Base-by-base conservation (phyloP, 2,888 invertebrate species). In the Zaprionus obscuricornis region DNA sequence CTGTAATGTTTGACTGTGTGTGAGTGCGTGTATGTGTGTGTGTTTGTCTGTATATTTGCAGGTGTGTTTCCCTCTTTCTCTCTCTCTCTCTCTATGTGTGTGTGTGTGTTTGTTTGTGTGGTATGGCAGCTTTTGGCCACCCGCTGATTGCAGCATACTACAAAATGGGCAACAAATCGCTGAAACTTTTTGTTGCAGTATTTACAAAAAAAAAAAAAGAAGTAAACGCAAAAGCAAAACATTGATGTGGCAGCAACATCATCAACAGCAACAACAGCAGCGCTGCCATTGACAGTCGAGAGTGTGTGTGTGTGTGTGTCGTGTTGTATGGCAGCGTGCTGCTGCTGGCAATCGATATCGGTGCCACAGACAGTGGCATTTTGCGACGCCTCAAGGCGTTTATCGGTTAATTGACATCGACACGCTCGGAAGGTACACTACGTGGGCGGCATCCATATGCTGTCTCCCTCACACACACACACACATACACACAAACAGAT, bases 401-500 rank as follows among this genome's bases (percentile, higher is more conserved):
- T 65, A 62, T 56, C 67, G 40, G 50, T 51, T 76, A 77, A 79
- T 77, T 79, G 67, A 58, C 69, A 69, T 49, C 46, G 34, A 69
- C 37, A 55, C 64, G 46, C 18, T 34, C 13, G 51, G 6, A 24
- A 31, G 62, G 33, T 29, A 10, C n/a, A n/a, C 13, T 26, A 16
- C 16, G 33, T 16, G 22, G 4, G 22, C 7, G 22, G n/a, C n/a
- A n/a, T n/a, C n/a, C n/a, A n/a, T n/a, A n/a, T n/a, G n/a, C n/a
- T n/a, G n/a, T n/a, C n/a, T n/a, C n/a, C n/a, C n/a, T n/a, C n/a
- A n/a, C n/a, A n/a, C n/a, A n/a, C n/a, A n/a, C n/a, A n/a, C n/a
- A n/a, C n/a, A n/a, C n/a, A n/a, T n/a, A n/a, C n/a, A n/a, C n/a
- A n/a, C n/a, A n/a, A n/a, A n/a, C n/a, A n/a, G n/a, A n/a, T n/a